Evolutionary conservation across 2,888 invertebrate species (phyloP).

Genomic region (Cheilosia grossa): DNA sequence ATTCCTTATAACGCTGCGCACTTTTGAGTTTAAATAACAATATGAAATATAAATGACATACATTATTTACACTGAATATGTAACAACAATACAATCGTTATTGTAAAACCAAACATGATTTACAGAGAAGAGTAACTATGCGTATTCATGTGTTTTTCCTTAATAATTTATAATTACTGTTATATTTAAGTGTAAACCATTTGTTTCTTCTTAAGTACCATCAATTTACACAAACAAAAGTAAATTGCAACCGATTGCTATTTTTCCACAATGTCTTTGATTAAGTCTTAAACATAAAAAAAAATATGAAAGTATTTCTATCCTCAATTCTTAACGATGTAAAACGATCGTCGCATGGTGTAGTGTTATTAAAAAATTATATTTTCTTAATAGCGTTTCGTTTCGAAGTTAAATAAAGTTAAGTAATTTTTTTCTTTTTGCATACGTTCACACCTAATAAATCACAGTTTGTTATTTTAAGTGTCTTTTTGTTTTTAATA

Average conservation of each 20-base stretch:
- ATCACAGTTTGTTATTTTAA: constrained; percentile 76
- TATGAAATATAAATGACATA: constrained; percentile 13
- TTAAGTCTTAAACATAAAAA: constrained; percentile 7
- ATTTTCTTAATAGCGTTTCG: constrained; percentile 42
- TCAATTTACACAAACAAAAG: constrained; percentile 30
- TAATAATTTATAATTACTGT: constrained; percentile 18
- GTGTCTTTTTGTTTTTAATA: constrained; percentile 59
- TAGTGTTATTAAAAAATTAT: constrained; percentile 12
- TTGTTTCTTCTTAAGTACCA: constrained; percentile 36
- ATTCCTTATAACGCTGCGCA: constrained; percentile 8
- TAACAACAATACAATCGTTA: constrained; percentile 30
- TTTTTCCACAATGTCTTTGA: constrained; percentile 4
- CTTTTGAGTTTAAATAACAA: constrained; percentile 9
- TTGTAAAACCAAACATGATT: constrained; percentile 21
- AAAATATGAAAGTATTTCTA: not conserved
- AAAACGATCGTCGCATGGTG: constrained; percentile 65
- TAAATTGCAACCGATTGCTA: constrained; percentile 11
- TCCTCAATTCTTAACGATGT: constrained; percentile 50
- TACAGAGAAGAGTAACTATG: not conserved
- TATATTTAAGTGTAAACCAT: constrained; percentile 32
- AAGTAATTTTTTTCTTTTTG: constrained; percentile 27
- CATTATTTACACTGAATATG: constrained; percentile 33
- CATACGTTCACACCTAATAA: constrained; percentile 73
- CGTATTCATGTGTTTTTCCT: not conserved
- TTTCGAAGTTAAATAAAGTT: constrained; percentile 41